A percentile compares a stretch with the other conserved stretches of the same genome.
These are phyloP conservation scores for Rhyzopertha dominica DNA, from an alignment of 1,140 invertebrate species.

Conservation along the genomic window DNA sequence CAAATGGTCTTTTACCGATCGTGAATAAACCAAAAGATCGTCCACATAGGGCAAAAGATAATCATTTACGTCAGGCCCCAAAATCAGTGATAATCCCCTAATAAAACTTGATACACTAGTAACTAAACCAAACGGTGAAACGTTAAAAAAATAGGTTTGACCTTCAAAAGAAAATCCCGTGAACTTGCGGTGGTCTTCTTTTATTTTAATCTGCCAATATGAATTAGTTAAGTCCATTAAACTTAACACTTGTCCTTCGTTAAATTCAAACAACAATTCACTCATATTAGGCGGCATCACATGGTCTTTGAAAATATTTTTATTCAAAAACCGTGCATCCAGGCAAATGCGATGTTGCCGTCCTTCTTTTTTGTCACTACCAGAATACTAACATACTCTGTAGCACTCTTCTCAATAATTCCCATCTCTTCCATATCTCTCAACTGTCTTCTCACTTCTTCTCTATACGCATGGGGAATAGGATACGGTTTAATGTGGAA, in stretches of 20 bases:
- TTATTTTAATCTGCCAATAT: conserved; percentile 12
- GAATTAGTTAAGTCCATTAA: conserved; percentile 5
- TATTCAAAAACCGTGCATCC: conserved; percentile 11
- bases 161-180: conserved; percentile 7
- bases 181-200: neutral
- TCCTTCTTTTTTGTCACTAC: conserved; percentile 13
- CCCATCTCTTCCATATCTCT: conserved; percentile 23
- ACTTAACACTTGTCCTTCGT: neutral
- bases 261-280: conserved; percentile 11
- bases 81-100: neutral
- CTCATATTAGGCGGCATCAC: conserved; percentile 2
- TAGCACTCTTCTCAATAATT: conserved; percentile 2
- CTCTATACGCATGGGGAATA: conserved; percentile 29
- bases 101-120: conserved; percentile 3
- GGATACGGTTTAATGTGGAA: conserved; percentile 29
- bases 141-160: conserved; percentile 10
- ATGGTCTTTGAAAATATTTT: conserved; percentile 6
- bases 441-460: conserved; percentile 20
- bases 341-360: neutral
- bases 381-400: conserved; percentile 4
- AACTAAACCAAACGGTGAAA: conserved; percentile 11
- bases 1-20: neutral
- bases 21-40: conserved; percentile 6
- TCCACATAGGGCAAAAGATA: conserved; percentile 8
- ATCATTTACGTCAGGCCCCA: neutral